Evolutionary conservation across 2,797 vertebrate genomes (phyloP).

Genomic region (Eospalax fontanierii): DNA sequence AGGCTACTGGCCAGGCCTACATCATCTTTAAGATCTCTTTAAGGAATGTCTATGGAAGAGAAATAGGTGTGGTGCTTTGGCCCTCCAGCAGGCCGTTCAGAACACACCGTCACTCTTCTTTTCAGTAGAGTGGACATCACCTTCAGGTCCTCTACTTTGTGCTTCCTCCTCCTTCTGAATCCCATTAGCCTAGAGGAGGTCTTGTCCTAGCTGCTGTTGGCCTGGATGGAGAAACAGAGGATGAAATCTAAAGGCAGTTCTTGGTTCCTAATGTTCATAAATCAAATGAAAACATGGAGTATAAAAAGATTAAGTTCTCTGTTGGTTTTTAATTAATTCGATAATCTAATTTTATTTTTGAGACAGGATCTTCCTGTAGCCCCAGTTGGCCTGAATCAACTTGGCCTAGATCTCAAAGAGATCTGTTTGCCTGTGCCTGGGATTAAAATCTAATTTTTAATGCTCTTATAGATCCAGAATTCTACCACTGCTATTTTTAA

Average conservation of each 20-base stretch:
- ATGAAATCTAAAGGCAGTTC: background rate
- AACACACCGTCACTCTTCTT: background rate
- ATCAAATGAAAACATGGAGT: slow-evolving; percentile 31
- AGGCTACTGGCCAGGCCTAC: background rate
- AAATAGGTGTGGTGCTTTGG: background rate
- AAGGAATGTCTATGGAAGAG: background rate
- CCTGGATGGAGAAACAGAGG: background rate
- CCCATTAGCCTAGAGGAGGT: background rate
- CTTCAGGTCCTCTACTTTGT: background rate
- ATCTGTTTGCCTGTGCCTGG: too few species aligned
- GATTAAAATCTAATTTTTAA: slow-evolving; percentile 30
- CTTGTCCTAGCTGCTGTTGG: background rate
- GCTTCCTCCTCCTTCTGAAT: background rate
- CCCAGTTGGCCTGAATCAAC: too few species aligned
- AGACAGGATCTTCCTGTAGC: too few species aligned
- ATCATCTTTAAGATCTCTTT: background rate
- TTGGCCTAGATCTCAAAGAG: too few species aligned
- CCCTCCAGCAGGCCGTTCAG: background rate
- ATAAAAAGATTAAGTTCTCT: slow-evolving; percentile 26
- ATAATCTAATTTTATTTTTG: background rate
- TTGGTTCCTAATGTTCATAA: slow-evolving; percentile 47
- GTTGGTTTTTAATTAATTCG: slow-evolving; percentile 25
- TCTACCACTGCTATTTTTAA: slow-evolving; percentile 1
- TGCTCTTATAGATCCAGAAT: background rate
- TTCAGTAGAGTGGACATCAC: background rate